Base-by-base conservation (phyloP, 2,113 vertebrate species). In the Ophthalmolycus amberensis region DNA sequence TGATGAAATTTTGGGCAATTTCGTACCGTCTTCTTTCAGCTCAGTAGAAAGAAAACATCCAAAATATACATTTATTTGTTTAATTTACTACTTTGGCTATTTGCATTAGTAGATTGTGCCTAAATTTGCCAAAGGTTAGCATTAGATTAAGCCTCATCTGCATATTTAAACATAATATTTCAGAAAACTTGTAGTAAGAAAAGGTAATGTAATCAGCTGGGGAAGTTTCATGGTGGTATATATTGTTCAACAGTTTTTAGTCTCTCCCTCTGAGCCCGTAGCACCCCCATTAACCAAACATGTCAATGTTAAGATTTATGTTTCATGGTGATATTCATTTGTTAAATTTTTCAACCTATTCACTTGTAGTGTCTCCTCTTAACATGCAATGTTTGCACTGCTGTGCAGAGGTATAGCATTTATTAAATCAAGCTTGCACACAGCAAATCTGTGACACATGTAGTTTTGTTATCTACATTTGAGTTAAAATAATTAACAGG, bases 391-490 rank as follows among this genome's bases (percentile, higher is more conserved):
- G 16, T 65, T 76, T 77, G 11, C 20, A 50, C 27, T 18, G 2
- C 15, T 20, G 14, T 12, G 29, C 25, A 20, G 15, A 50, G 10
- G 18, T 56, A 3, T 9, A 3, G 0, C 18, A 20, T 48, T 32
- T 25, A 4, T 52, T 32, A 3, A 42, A 64, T 46, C 15, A 46
- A 54, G 34, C 14, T 27, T 9, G 12, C 38, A 50, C 34, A 50
- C 9, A 20, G 46, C 8, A 29, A 48, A 38, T 70, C 6, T 75
- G 56, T n/a, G 6, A 46, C 32, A 25, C 29, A 4, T 60, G 40
- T 16, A 72, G 9, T 67, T 77, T 42, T 64, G 25, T 37, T 68
- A n/a, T 74, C 11, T 52, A 29, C 8, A 54, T 72, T 58, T 71
- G 16, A 29, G 7, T 60, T 63, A 42, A 37, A 79, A 71, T 37